Base-by-base conservation (phyloP, 2,797 vertebrate species). In the Acanthurus tractus region DNA sequence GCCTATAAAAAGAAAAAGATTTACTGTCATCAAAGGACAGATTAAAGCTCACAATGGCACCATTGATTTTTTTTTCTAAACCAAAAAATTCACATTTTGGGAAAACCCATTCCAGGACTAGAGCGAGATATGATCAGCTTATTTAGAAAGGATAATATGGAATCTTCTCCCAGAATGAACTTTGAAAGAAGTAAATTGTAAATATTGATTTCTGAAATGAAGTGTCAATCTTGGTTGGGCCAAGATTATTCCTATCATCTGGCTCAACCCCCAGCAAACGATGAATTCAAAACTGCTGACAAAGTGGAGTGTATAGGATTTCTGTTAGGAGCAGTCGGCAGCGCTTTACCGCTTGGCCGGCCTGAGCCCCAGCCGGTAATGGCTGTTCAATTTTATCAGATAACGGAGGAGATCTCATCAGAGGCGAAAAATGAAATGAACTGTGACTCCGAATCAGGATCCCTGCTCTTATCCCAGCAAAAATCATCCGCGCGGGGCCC, bases 161-260 rank as follows among this genome's bases (percentile, higher is more conserved):
- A 98, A 98, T 98, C 98, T 96, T 99, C 97, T 97, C 96, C 94
- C 94, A 91, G 97, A 99, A 99, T 99, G 97, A 99, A 99, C 98
- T 99, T 99, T 99, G 98, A 99, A 99, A 99, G 98, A 98, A 99
- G 97, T 99, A 99, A 99, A 99, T 99, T 99, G 98, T 99, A 99
- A 99, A 99, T 99, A 99, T 99, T 99, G 98, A 99, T 99, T 99
- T 98, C 97, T 99, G 97, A 99, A 99, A 99, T 99, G 97, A 98
- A 99, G 96, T 99, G 98, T 99, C 98, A 99, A 99, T 99, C 98
- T 99, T 93, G 92, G 95, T 97, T 95, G 96, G 96, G 86, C 88
- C 95, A 86, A 98, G 97, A 98, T 99, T 99, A 98, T 99, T 99
- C 96, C 98, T 96, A 97, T 99, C 98, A 99, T 99, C 96, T 95